These are phyloP conservation scores for Sparus aurata DNA, from an alignment of 2,797 vertebrate species.

Conservation along the genomic window DNA sequence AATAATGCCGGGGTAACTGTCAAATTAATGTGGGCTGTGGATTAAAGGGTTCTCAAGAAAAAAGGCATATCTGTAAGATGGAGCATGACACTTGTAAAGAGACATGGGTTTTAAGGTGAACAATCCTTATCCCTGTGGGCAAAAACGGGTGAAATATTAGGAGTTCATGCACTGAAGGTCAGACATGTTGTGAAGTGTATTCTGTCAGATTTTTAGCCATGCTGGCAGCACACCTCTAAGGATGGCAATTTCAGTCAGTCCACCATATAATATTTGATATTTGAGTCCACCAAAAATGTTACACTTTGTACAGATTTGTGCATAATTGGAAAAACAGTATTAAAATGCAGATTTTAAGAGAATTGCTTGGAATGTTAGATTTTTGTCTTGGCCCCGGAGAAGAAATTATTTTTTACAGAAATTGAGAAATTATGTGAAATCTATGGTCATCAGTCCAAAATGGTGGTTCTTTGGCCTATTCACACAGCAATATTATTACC, in stretches of 20 bases:
- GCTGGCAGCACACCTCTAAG: not conserved
- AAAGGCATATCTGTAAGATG: constrained; percentile 9
- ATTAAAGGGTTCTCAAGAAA: constrained; percentile 17
- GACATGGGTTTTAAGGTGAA: not conserved
- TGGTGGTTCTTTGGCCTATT: not conserved
- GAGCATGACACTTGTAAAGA: constrained; percentile 2
- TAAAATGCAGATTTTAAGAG: not conserved
- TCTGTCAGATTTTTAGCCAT: not conserved
- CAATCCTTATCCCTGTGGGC: not conserved
- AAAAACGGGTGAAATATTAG: not conserved
- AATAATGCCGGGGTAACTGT: constrained; percentile 19
- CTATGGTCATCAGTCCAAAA: not conserved
- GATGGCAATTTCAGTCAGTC: not conserved
- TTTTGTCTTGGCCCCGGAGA: not conserved
- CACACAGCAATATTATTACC: too few relatives aligned
- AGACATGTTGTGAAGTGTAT: not conserved
- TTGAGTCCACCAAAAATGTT: too few relatives aligned
- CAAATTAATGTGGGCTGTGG: constrained; percentile 25
- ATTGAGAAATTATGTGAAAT: not conserved
- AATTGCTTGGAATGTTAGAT: not conserved
- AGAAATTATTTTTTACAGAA: not conserved
- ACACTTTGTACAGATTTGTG: not conserved
- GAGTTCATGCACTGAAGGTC: not conserved
- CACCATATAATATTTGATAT: too few relatives aligned
- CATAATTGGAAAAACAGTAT: not conserved